Evolutionary conservation across 2,888 invertebrate species (phyloP).

Genomic region (Opisthograptis luteolata): DNA sequence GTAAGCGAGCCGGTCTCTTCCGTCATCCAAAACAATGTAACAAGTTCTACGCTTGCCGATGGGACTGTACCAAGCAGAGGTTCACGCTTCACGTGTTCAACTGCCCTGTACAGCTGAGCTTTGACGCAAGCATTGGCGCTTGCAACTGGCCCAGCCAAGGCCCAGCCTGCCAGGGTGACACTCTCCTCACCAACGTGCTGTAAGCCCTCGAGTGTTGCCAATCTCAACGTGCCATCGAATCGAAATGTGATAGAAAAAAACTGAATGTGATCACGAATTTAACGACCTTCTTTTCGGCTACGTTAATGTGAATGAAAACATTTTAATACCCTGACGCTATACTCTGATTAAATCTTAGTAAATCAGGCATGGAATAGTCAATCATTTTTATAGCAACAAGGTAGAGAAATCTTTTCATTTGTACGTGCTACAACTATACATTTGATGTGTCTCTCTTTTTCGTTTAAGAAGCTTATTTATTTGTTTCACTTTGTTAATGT

Average conservation of each 20-base stretch:
- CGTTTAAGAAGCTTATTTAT: slow-evolving; percentile 73
- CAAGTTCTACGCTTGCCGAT: slow-evolving; percentile 92
- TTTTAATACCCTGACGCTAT: slow-evolving; percentile 37
- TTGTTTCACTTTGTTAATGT: slow-evolving; percentile 77
- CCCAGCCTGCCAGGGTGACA: slow-evolving; percentile 89
- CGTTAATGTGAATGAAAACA: slow-evolving; percentile 17
- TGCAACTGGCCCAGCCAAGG: slow-evolving; percentile 94
- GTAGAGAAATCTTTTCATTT: slow-evolving; percentile 6
- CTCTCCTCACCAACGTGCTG: slow-evolving; percentile 84
- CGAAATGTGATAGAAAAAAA: slow-evolving; percentile 72
- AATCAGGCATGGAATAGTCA: neutral
- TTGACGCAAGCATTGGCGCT: slow-evolving; percentile 89
- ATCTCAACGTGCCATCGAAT: slow-evolving; percentile 78
- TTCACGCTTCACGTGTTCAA: slow-evolving; percentile 91
- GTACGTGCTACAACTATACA: slow-evolving; percentile 44
- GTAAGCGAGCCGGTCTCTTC: slow-evolving; percentile 85
- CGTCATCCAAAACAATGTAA: slow-evolving; percentile 91
- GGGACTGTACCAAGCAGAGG: slow-evolving; percentile 90
- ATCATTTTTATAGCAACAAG: neutral
- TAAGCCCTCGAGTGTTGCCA: slow-evolving; percentile 50
- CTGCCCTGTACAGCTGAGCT: slow-evolving; percentile 91
- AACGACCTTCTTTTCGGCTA: slow-evolving; percentile 11
- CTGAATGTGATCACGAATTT: slow-evolving; percentile 61
- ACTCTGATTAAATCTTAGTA: neutral
- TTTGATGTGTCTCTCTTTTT: slow-evolving; percentile 63